Conservation (phyloP, 2,888 invertebrate genomes). For the Crepidodera aurea region DNA sequence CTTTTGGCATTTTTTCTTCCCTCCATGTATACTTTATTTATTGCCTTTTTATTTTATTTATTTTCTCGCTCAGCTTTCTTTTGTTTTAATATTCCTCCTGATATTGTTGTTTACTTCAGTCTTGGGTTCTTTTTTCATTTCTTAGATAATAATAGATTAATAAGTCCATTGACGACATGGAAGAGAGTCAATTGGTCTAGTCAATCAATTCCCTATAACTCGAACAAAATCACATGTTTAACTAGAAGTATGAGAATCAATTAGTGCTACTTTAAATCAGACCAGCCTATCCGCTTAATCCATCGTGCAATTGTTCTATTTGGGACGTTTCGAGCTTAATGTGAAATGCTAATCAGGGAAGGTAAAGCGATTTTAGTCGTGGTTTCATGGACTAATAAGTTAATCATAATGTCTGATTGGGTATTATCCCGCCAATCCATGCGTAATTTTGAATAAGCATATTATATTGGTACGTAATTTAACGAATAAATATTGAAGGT, state of each 20-base stretch:
- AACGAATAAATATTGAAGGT: no score
- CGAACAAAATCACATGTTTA: constrained; percentile 6
- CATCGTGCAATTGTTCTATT: constrained; percentile 44
- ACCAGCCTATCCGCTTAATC: constrained; percentile 30
- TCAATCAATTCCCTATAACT: not conserved
- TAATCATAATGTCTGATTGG: constrained; percentile 45
- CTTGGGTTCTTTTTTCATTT: no score
- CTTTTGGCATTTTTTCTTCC: no score
- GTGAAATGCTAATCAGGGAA: constrained; percentile 44
- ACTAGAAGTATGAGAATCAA: constrained; percentile 18
- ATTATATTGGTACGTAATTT: constrained; percentile 14
- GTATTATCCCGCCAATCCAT: constrained; percentile 30
- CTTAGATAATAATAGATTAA: no score
- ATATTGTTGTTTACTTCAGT: no score
- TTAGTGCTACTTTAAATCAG: constrained; percentile 14
- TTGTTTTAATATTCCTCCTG: no score
- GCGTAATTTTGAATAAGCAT: constrained; percentile 8
- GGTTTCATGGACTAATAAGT: constrained; percentile 42
- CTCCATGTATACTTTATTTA: no score
- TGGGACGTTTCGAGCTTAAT: constrained; percentile 33
- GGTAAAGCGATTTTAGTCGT: constrained; percentile 40
- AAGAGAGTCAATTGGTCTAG: not conserved
- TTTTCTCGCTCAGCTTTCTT: no score
- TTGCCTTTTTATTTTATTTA: no score
- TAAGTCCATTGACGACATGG: not conserved